A percentile compares a stretch with the other conserved stretches of the same genome.
Evolutionary conservation across 2,797 vertebrate species (phyloP).

Genomic region (Borostomias antarcticus): DNA sequence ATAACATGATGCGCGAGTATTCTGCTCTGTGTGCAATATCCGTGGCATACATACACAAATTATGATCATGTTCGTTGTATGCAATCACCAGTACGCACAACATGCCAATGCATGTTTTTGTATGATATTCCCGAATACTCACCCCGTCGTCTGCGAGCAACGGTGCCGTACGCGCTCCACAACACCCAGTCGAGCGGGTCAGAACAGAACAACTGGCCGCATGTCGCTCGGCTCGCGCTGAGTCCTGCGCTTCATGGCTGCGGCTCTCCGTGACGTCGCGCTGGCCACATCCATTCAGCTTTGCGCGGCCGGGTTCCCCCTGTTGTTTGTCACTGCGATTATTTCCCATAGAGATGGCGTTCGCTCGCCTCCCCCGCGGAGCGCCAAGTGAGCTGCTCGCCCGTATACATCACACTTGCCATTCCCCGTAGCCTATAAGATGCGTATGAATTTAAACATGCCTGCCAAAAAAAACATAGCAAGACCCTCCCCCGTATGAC

Average conservation of each 20-base stretch:
- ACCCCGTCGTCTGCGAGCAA: constrained; percentile 51
- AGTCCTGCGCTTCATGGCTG: constrained; percentile 78
- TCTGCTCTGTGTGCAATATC: constrained; percentile 17
- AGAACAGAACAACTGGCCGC: constrained; percentile 59
- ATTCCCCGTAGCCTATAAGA: constrained; percentile 56
- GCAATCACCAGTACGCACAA: constrained; percentile 3
- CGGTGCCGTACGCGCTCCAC: constrained; percentile 40
- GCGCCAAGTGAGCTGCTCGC: constrained; percentile 52
- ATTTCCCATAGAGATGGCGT: constrained; percentile 71
- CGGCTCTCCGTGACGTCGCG: constrained; percentile 83
- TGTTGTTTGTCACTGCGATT: constrained; percentile 68
- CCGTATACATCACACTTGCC: constrained; percentile 49
- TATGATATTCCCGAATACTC: constrained; percentile 66
- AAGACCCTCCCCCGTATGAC: constrained; percentile 78
- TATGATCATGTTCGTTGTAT: constrained; percentile 2
- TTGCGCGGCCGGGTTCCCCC: constrained; percentile 71
- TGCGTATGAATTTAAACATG: constrained; percentile 71
- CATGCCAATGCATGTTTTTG: constrained; percentile 1
- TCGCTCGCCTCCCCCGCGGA: constrained; percentile 51
- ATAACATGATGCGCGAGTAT: constrained; percentile 7
- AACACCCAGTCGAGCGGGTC: constrained; percentile 47
- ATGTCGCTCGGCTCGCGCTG: constrained; percentile 61
- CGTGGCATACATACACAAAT: constrained; percentile 9
- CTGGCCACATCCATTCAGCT: constrained; percentile 84
- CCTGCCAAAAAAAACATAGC: constrained; percentile 78